These are phyloP conservation scores for Micrastur ruficollis DNA, from an alignment of 2,797 vertebrate genomes.

Conservation along the genomic window DNA sequence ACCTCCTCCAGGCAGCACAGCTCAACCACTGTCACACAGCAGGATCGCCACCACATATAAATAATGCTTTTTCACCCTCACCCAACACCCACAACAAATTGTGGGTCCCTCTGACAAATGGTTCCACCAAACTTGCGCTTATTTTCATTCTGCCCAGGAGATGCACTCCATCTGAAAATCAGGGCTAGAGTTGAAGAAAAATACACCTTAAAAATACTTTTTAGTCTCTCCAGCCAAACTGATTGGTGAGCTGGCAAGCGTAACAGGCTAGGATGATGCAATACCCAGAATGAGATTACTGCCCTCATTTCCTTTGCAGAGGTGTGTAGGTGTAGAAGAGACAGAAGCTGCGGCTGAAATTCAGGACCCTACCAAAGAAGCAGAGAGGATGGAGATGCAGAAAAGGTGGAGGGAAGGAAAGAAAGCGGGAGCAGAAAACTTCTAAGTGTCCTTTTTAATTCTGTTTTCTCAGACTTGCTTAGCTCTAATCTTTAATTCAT, in stretches of 20 bases:
- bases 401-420: neutral
- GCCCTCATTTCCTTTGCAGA: neutral
- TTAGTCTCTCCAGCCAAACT: neutral
- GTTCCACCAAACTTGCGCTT: neutral
- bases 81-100: neutral
- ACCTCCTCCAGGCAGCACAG: neutral
- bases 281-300: neutral
- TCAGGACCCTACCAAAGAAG: neutral
- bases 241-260: neutral
- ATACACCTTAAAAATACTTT: neutral
- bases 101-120: neutral
- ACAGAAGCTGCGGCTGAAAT: neutral
- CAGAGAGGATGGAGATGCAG: neutral
- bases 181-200: neutral
- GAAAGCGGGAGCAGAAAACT: neutral
- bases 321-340: neutral
- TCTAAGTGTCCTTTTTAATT: neutral
- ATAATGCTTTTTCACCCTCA: neutral
- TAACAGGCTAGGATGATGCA: neutral
- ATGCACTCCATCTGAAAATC: neutral
- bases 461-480: conserved; percentile 28
- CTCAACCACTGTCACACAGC: neutral
- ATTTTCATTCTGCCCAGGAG: neutral
- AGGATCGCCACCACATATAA: rapidly evolving
- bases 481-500: conserved; percentile 56